phyloP scores from a whole-genome alignment of 1,140 invertebrate genomes.

The Maconellicoccus hirsutus region DNA sequence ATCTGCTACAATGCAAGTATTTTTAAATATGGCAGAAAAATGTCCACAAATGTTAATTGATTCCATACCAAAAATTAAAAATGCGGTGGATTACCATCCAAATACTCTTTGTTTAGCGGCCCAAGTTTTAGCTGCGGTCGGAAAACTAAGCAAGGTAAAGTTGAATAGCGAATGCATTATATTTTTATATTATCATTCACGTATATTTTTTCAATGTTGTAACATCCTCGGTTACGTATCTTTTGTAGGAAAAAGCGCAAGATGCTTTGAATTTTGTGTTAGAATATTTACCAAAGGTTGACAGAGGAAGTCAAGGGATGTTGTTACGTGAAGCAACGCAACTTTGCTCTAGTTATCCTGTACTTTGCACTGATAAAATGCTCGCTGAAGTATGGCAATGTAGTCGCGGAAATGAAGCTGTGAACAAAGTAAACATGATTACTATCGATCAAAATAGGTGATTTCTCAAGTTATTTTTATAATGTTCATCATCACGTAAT shows the following conservation, averaged over 20 bases:
- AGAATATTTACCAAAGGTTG: constrained; percentile 53
- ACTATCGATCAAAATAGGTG: background rate
- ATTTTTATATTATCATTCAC: too few relatives aligned
- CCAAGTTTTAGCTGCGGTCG: constrained; percentile 49
- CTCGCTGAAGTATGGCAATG: constrained; percentile 54
- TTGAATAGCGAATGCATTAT: background rate
- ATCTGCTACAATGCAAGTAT: constrained; percentile 56
- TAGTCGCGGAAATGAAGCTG: constrained; percentile 36
- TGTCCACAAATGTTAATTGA: constrained; percentile 52
- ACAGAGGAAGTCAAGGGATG: constrained; percentile 52
- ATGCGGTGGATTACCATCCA: constrained; percentile 53
- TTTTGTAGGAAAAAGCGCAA: constrained; percentile 52
- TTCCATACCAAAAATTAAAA: constrained; percentile 52
- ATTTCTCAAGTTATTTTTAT: background rate
- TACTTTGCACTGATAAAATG: constrained; percentile 62
- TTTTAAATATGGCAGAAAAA: constrained; percentile 58
- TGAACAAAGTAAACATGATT: background rate
- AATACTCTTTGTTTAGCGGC: constrained; percentile 50
- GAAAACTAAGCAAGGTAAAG: constrained; percentile 47
- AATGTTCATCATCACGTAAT: background rate
- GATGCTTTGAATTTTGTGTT: constrained; percentile 68
- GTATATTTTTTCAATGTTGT: constrained; percentile 2
- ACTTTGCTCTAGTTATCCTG: constrained; percentile 60
- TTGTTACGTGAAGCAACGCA: constrained; percentile 62
- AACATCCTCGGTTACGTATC: too few relatives aligned